A percentile compares a stretch with the other conserved stretches of the same genome.
Evolutionary conservation across 2,797 vertebrate species (phyloP).

Genomic region (Gymnoscopelus microlampas): DNA sequence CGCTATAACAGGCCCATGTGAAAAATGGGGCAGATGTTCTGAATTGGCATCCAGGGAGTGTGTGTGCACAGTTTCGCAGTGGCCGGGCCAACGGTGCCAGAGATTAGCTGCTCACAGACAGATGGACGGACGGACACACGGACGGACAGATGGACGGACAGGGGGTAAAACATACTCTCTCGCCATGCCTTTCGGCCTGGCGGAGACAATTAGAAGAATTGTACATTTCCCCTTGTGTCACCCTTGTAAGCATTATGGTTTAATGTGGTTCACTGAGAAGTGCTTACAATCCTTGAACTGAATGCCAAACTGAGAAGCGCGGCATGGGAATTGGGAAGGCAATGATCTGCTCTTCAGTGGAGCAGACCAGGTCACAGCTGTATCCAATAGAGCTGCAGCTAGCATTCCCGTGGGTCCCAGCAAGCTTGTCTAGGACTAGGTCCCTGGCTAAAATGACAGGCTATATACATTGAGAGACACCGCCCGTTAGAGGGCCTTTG

Average conservation of each 20-base stretch:
- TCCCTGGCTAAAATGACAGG: slow-evolving; percentile 16
- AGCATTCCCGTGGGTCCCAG: slow-evolving; percentile 33
- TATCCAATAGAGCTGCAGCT: slow-evolving; percentile 25
- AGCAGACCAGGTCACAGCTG: slow-evolving; percentile 46
- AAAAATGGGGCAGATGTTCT: too few relatives aligned
- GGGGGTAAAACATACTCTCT: too few relatives aligned
- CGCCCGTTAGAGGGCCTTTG: slow-evolving; percentile 6
- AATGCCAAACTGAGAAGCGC: slow-evolving; percentile 14
- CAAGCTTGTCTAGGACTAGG: slow-evolving; percentile 32
- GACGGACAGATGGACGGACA: too few relatives aligned
- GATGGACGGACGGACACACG: too few relatives aligned
- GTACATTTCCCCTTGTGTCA: not conserved
- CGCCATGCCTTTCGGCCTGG: too few relatives aligned
- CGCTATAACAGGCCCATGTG: too few relatives aligned
- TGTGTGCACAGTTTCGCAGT: too few relatives aligned
- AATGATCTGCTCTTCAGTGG: slow-evolving; percentile 19
- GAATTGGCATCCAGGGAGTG: too few relatives aligned
- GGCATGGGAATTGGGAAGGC: slow-evolving; percentile 20
- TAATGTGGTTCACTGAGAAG: slow-evolving; percentile 21
- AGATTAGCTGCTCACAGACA: too few relatives aligned
- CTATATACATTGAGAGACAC: slow-evolving; percentile 4
- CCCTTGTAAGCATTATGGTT: not conserved
- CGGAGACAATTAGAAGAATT: not conserved
- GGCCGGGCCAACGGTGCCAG: too few relatives aligned
- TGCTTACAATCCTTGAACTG: not conserved